A percentile compares a stretch with the other conserved stretches of the same genome.
Evolutionary conservation across 2,888 invertebrate genomes (phyloP).

Genomic region (Leucoma salicis): DNA sequence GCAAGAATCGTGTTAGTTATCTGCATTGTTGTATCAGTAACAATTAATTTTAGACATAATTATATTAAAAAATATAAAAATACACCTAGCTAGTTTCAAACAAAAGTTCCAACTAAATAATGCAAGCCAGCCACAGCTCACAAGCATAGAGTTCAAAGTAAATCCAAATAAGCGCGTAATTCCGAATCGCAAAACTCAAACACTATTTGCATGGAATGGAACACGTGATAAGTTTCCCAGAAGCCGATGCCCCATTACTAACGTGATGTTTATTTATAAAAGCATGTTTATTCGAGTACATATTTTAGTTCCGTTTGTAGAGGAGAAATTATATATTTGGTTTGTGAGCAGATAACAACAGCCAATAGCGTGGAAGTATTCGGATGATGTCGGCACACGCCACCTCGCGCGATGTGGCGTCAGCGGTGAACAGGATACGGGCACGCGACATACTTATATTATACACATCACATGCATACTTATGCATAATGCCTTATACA

Average conservation of each 20-base stretch:
- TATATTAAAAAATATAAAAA: too few species aligned
- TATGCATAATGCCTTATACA: neutral
- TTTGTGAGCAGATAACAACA: conserved; percentile 66
- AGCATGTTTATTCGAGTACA: conserved; percentile 39
- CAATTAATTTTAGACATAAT: too few species aligned
- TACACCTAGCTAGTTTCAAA: neutral
- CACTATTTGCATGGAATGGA: conserved; percentile 3
- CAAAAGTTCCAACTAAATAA: neutral
- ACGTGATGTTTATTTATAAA: conserved; percentile 9
- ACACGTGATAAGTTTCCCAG: conserved; percentile 9
- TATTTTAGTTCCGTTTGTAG: conserved; percentile 68
- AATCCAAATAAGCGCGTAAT: conserved; percentile 18
- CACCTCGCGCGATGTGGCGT: conserved; percentile 74
- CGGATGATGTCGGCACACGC: conserved; percentile 58
- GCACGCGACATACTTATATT: conserved; percentile 65
- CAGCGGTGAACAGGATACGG: conserved; percentile 73
- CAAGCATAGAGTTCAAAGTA: too few species aligned
- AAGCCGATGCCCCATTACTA: conserved; percentile 5
- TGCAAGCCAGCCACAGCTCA: neutral
- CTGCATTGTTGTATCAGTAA: too few species aligned
- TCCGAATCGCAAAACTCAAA: neutral
- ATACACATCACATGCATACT: conserved; percentile 19
- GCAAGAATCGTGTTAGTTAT: too few species aligned
- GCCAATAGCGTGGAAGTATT: conserved; percentile 67
- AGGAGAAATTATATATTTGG: conserved; percentile 75